Conservation (phyloP, 2,113 vertebrate genomes). For the Struthidea cinerea region DNA sequence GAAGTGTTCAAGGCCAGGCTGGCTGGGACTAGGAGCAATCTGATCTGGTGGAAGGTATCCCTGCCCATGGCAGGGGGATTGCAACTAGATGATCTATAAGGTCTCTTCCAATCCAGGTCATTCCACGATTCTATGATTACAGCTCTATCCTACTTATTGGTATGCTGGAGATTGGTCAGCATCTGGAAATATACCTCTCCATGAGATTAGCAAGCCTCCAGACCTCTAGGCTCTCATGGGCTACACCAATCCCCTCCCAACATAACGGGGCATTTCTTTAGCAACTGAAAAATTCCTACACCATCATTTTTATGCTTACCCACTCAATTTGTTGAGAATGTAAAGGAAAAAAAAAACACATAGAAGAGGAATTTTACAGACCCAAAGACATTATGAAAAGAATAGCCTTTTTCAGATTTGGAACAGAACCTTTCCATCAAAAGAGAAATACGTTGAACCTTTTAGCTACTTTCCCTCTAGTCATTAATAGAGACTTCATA, state of each 20-base stretch:
- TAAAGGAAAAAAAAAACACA: background rate
- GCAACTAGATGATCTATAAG: background rate
- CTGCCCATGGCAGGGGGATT: background rate
- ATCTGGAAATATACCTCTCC: background rate
- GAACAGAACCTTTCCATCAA: background rate
- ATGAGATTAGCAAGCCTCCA: background rate
- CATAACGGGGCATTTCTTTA: background rate
- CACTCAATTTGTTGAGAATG: background rate
- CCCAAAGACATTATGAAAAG: fast-evolving
- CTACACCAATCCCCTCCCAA: background rate
- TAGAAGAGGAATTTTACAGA: background rate
- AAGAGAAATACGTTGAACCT: fast-evolving
- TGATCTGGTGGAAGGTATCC: background rate
- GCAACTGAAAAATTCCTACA: background rate
- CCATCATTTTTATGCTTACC: background rate
- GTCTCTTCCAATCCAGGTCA: background rate
- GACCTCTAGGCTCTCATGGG: background rate
- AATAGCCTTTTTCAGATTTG: background rate
- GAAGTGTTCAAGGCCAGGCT: background rate
- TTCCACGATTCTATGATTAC: background rate
- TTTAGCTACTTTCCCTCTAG: background rate
- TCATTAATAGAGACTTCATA: background rate
- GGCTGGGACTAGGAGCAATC: background rate
- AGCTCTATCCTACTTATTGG: background rate
- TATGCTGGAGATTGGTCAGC: background rate